Evolutionary conservation across 2,888 invertebrate species (phyloP).

Genomic region (Synergus gifuensis): DNA sequence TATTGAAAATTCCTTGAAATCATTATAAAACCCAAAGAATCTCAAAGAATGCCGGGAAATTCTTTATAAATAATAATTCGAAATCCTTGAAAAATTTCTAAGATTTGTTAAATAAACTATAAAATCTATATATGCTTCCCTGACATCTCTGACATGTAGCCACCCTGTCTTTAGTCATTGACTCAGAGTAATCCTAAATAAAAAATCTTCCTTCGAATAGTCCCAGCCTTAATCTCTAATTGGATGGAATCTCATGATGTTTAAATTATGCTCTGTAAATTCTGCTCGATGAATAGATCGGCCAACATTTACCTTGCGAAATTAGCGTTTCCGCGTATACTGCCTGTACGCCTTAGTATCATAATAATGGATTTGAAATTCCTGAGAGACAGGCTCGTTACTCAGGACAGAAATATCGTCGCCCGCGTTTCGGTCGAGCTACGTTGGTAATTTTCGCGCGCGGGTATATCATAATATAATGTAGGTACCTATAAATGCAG

Average conservation of each 20-base stretch:
- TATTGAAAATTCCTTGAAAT: no score
- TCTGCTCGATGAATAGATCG: conserved; percentile 5
- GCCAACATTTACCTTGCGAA: conserved; percentile 24
- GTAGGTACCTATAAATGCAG: conserved; percentile 29
- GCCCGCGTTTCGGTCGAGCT: conserved; percentile 28
- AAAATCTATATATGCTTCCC: no score
- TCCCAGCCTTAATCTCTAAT: neutral
- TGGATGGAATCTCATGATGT: neutral
- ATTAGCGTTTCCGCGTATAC: conserved; percentile 14
- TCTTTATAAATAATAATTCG: no score
- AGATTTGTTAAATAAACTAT: no score
- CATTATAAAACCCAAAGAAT: no score
- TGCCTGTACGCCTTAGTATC: conserved; percentile 1
- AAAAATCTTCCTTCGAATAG: no score
- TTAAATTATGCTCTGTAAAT: neutral
- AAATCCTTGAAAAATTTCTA: no score
- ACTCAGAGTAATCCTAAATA: no score
- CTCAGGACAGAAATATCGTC: conserved; percentile 38
- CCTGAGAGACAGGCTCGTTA: conserved; percentile 41
- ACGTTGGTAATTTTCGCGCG: conserved; percentile 36
- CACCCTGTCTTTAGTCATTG: no score
- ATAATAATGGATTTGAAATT: conserved; percentile 39
- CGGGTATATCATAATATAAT: conserved; percentile 32
- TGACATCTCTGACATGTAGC: no score
- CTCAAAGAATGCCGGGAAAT: no score